Evolutionary conservation across 1,140 invertebrate species (phyloP).

Genomic region (Pogonognathellus flavescens): DNA sequence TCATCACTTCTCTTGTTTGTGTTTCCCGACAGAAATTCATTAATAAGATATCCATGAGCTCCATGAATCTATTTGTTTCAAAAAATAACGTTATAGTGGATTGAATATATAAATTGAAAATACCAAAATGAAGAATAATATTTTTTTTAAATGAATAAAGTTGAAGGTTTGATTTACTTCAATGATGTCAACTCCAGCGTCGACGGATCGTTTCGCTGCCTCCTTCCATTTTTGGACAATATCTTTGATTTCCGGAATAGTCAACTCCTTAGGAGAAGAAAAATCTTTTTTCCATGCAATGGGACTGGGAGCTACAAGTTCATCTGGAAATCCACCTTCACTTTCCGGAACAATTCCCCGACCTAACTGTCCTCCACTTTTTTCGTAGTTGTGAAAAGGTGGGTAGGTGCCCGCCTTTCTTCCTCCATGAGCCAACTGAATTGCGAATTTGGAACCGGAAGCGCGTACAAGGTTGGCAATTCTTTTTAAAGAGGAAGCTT

Average conservation of each 20-base stretch:
- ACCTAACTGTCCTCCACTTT: conserved; percentile 32
- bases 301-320: conserved; percentile 38
- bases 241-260: conserved; percentile 27
- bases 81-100: too few relatives aligned
- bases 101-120: too few relatives aligned
- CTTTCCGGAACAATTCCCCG: conserved; percentile 41
- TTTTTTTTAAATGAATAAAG: background rate
- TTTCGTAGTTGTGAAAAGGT: conserved; percentile 49
- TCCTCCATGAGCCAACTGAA: conserved; percentile 57
- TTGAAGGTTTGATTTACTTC: conserved; percentile 38
- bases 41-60: conserved; percentile 9
- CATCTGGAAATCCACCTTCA: conserved; percentile 32
- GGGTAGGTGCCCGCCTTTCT: conserved; percentile 45
- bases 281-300: conserved; percentile 48
- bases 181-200: conserved; percentile 54
- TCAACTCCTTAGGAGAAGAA: background rate
- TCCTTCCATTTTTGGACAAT: conserved; percentile 28
- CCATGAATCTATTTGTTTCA: background rate
- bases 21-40: conserved; percentile 15
- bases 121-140: background rate
- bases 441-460: conserved; percentile 19
- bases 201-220: conserved; percentile 19
- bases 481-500: background rate
- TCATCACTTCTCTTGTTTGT: conserved; percentile 7
- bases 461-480: conserved; percentile 12